Evolutionary conservation across 2,797 vertebrate species (phyloP).

Genomic region (Ctenopoma kingsleyae): DNA sequence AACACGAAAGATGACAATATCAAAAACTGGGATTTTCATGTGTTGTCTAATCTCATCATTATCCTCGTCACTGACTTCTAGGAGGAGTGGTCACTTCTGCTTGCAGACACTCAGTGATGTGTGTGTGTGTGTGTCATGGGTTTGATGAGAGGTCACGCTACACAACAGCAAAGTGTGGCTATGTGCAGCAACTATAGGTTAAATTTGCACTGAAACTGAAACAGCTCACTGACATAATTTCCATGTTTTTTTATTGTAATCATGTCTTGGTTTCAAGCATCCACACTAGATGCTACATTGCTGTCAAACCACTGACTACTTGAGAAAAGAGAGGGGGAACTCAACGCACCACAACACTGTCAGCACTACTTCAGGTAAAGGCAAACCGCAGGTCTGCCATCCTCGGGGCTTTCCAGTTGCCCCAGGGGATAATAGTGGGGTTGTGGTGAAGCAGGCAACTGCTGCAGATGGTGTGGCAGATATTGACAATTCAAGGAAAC

Average conservation of each 20-base stretch:
- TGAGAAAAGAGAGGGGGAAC: slow-evolving; percentile 66
- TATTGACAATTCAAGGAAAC: slow-evolving; percentile 59
- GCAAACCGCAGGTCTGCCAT: slow-evolving; percentile 49
- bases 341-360: slow-evolving; percentile 57
- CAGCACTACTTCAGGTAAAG: slow-evolving; percentile 70
- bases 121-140: slow-evolving; percentile 9
- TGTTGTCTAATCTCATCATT: slow-evolving; percentile 12
- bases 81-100: slow-evolving; percentile 28
- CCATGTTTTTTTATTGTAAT: neutral
- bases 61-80: slow-evolving; percentile 6
- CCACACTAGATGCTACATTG: neutral
- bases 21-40: slow-evolving; percentile 22
- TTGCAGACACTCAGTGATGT: neutral
- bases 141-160: slow-evolving; percentile 30
- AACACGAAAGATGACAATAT: slow-evolving; percentile 15
- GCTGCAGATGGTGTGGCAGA: slow-evolving; percentile 42
- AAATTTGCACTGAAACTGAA: slow-evolving; percentile 21
- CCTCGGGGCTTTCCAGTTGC: slow-evolving; percentile 75
- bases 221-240: slow-evolving; percentile 1
- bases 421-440: slow-evolving; percentile 46
- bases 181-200: slow-evolving; percentile 8
- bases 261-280: slow-evolving; percentile 26
- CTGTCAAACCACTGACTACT: slow-evolving; percentile 47
- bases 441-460: slow-evolving; percentile 47
- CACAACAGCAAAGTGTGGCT: neutral